phyloP scores from a whole-genome alignment of 2,797 vertebrate species.

The Lepus oiostolus region DNA sequence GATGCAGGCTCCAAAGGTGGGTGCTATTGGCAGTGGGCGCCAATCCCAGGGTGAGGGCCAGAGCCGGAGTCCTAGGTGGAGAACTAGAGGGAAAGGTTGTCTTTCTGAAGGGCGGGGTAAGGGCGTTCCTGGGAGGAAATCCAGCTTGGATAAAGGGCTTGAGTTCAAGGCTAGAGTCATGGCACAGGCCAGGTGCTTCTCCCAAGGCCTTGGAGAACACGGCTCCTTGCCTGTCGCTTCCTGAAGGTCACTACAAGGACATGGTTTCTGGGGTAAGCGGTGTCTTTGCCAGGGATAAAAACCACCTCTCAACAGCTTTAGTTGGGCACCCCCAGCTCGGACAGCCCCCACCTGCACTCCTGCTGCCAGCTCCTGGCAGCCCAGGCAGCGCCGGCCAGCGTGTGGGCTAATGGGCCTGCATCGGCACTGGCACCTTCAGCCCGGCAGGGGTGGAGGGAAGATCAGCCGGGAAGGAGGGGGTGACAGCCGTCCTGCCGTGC shows the following conservation, averaged over 20 bases:
- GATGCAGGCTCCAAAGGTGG: neutral
- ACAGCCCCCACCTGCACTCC: neutral
- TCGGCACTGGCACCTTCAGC: conserved; percentile 40
- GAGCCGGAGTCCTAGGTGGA: neutral
- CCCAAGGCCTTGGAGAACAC: neutral
- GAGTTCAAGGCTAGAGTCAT: neutral
- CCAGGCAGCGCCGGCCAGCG: neutral
- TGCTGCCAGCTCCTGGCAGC: neutral
- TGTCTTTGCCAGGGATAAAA: neutral
- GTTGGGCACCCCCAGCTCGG: conserved; percentile 68
- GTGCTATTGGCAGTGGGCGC: neutral
- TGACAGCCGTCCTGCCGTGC: neutral
- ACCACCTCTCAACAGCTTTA: neutral
- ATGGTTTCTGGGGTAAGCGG: neutral
- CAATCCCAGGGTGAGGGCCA: neutral
- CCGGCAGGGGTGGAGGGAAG: neutral
- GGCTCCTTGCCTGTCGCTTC: neutral
- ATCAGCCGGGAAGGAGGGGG: neutral
- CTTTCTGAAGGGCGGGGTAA: neutral
- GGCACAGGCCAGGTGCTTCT: neutral
- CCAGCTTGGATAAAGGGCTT: neutral
- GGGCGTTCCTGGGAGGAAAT: neutral
- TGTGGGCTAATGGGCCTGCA: neutral
- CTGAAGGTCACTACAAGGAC: conserved; percentile 53
- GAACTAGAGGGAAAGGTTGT: neutral